Evolutionary conservation across 2,113 vertebrate species (phyloP).

Genomic region (Tachuris rubrigastra): DNA sequence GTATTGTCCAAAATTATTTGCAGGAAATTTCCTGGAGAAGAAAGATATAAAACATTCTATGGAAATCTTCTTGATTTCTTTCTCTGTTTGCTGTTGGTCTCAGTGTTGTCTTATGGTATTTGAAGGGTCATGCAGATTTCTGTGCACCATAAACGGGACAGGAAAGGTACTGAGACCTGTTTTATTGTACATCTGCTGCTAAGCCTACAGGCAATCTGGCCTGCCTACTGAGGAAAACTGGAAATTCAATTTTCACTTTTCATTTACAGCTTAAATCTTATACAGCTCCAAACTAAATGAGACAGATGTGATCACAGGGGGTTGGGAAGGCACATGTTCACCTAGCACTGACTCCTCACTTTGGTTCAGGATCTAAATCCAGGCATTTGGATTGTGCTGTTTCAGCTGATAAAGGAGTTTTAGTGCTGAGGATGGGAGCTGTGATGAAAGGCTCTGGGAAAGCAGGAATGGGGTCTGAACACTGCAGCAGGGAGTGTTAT

Average conservation of each 20-base stretch:
- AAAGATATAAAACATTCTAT: not conserved
- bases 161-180: not conserved
- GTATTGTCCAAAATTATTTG: not conserved
- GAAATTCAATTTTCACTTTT: constrained; percentile 19
- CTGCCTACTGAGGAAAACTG: not conserved
- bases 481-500: not conserved
- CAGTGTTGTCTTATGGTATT: not conserved
- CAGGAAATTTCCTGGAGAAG: not conserved
- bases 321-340: not conserved
- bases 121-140: not conserved
- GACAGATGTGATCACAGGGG: not conserved
- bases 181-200: not conserved
- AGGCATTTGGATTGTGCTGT: not conserved
- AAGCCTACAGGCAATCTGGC: not conserved
- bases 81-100: not conserved
- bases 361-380: not conserved
- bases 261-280: not conserved
- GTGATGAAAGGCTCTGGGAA: not conserved
- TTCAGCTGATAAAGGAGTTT: not conserved
- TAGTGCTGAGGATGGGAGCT: not conserved
- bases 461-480: not conserved
- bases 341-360: not conserved
- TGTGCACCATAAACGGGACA: not conserved
- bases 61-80: not conserved
- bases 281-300: not conserved